These are phyloP conservation scores for Parnassius smintheus DNA, from an alignment of 2,888 invertebrate species.

Conservation along the genomic window DNA sequence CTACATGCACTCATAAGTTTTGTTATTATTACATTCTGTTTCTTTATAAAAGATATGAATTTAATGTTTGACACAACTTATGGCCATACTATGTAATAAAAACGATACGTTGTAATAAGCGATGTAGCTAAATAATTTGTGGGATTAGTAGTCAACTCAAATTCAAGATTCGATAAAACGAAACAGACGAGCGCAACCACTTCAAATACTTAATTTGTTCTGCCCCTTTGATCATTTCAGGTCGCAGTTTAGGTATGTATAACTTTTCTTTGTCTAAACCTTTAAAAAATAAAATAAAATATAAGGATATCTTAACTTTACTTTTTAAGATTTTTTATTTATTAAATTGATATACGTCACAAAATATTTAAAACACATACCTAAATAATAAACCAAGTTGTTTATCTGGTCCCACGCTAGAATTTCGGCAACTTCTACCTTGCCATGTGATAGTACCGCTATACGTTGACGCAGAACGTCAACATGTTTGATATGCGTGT, in stretches of 20 bases:
- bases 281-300: slow-evolving; percentile 48
- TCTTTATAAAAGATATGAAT: too few species aligned
- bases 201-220: slow-evolving; percentile 77
- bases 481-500: slow-evolving; percentile 93
- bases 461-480: slow-evolving; percentile 91
- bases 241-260: slow-evolving; percentile 63
- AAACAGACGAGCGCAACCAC: slow-evolving; percentile 66
- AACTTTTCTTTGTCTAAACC: slow-evolving; percentile 65
- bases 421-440: slow-evolving; percentile 91
- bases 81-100: slow-evolving; percentile 18
- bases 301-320: slow-evolving; percentile 8
- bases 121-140: slow-evolving; percentile 33
- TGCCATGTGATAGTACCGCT: slow-evolving; percentile 92
- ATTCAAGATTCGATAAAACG: slow-evolving; percentile 39
- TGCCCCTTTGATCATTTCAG: slow-evolving; percentile 64
- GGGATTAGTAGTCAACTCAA: slow-evolving; percentile 42
- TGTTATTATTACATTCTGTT: too few species aligned
- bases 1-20: too few species aligned
- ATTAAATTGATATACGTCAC: slow-evolving; percentile 1
- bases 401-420: slow-evolving; percentile 92
- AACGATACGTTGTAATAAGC: slow-evolving; percentile 36
- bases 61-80: too few species aligned
- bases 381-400: slow-evolving; percentile 89
- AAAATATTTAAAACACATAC: slow-evolving; percentile 40
- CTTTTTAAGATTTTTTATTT: background rate